Base-by-base conservation (phyloP, 2,113 vertebrate genomes). In the Lasiurus borealis region DNA sequence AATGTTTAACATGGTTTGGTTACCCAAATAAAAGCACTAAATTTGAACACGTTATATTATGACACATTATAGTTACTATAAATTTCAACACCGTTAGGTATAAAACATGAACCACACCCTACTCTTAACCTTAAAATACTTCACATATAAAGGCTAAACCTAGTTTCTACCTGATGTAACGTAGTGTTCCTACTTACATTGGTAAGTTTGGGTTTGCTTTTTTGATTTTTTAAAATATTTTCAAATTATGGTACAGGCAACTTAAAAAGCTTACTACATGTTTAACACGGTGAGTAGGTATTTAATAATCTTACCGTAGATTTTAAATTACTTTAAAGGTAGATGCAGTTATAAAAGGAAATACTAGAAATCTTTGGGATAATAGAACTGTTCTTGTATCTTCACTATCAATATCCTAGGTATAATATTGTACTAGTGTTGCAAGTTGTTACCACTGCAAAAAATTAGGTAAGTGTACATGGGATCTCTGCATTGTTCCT, bases 81-180 rank as follows among this genome's bases (percentile, higher is more conserved):
- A 93, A 93, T 93, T 86, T 96, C 81, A 94, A 85, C n/a, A 59
- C n/a, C 62, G 11, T 44, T 2, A 90, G 1, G 11, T 91, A 91
- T 8, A 94, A 9, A 95, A 52, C 18, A 50, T 73, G n/a, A 86
- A 44, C 86, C n/a, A 96, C 27, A 92, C 6, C 27, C 11, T 71
- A 78, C 66, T 91, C 54, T 52, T 68, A 80, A 90, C 69, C 66
- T 88, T 87, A 94, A 90, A 90, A 95, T 71, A 84, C 14, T 40
- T 88, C 85, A 81, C 34, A 2, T 73, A 34, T 72, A 93, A 94
- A 46, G 52, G 23, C 48, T 31, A 95, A 93, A 54, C 13, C 78
- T 76, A 57, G 66, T 59, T 36, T 88, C 1, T 15, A 59, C 59
- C 34, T 59, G 59, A 87, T 94, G 73, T 80, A 96, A 94, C 90